Percentiles rank a stretch among this genome's conserved stretches.
Evolutionary conservation across 2,113 vertebrate genomes (phyloP).

Genomic region (Mohoua ochrocephala): DNA sequence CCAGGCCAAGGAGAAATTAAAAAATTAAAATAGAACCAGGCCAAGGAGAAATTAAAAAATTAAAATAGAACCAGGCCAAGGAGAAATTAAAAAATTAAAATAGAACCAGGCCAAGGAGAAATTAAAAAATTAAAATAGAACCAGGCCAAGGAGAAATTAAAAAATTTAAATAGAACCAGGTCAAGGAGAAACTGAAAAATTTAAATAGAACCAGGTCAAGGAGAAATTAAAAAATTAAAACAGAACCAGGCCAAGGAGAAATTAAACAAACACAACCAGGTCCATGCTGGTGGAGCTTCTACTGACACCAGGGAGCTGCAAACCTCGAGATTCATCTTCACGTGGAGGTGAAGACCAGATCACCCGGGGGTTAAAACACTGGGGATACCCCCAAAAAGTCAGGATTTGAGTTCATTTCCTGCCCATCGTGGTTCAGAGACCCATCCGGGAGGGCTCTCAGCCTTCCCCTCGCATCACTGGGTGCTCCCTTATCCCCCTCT

Average conservation of each 20-base stretch:
- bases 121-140: neutral
- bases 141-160: too few species aligned
- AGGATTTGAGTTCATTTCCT: neutral
- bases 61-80: neutral
- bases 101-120: neutral
- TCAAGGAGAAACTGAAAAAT: neutral
- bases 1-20: neutral
- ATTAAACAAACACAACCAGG: neutral
- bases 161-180: neutral
- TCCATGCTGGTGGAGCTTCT: neutral
- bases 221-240: neutral
- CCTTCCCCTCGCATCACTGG: neutral
- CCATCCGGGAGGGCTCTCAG: neutral
- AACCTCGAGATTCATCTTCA: neutral
- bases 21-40: too few species aligned
- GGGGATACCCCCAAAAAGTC: neutral
- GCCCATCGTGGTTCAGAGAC: rapidly evolving
- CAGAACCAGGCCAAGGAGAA: neutral
- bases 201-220: too few species aligned
- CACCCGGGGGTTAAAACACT: neutral
- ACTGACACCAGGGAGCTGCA: rapidly evolving
- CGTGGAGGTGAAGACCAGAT: rapidly evolving
- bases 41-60: neutral
- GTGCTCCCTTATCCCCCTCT: neutral
- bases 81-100: neutral